Percentiles rank a stretch among this genome's conserved stretches.
phyloP scores from a whole-genome alignment of 2,797 vertebrate genomes.

The Prionace glauca region DNA sequence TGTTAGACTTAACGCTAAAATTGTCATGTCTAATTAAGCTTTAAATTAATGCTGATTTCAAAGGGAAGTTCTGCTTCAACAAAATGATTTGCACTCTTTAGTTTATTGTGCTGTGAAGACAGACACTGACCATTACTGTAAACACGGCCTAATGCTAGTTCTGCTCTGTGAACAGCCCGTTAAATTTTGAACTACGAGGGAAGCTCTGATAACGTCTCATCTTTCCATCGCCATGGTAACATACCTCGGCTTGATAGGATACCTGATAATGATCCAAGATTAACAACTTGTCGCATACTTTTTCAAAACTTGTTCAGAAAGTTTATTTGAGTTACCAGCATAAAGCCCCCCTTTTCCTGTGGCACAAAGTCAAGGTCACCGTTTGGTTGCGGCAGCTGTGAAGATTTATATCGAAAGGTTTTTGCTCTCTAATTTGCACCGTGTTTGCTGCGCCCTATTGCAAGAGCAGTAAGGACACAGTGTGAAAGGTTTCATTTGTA shows the following conservation, averaged over 20 bases:
- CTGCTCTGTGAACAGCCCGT: neutral
- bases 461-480: slow-evolving; percentile 24
- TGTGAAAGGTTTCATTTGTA: slow-evolving; percentile 35
- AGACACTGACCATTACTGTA: neutral
- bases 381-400: slow-evolving; percentile 3
- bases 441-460: neutral
- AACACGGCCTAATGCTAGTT: neutral
- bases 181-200: neutral
- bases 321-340: neutral
- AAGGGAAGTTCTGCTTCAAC: neutral
- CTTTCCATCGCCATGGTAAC: neutral
- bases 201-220: neutral
- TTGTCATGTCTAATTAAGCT: neutral
- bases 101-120: neutral
- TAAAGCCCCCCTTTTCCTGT: neutral
- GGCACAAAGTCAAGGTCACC: neutral
- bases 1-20: neutral
- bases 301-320: slow-evolving; percentile 8
- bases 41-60: neutral
- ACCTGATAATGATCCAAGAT: neutral
- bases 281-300: neutral
- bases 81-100: neutral
- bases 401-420: slow-evolving; percentile 21
- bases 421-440: slow-evolving; percentile 22
- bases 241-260: neutral